phyloP scores from a whole-genome alignment of 1,140 invertebrate genomes.

The Platorchestia sp. region DNA sequence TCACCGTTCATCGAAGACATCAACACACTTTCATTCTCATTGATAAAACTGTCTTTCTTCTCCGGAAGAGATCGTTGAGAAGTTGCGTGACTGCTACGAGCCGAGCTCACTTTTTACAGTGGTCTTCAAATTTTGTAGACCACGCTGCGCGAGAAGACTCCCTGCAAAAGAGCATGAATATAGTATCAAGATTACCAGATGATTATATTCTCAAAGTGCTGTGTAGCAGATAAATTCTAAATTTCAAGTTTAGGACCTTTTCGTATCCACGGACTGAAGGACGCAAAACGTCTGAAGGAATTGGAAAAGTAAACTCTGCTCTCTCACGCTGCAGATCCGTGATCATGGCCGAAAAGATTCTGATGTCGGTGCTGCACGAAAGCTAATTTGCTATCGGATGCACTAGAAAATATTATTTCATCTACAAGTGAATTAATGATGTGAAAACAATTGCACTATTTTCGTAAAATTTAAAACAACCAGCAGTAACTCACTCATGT shows the following conservation, averaged over 20 bases:
- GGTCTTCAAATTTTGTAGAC: slow-evolving; percentile 9
- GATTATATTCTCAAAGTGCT: not conserved
- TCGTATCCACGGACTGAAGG: no score
- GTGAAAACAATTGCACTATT: no score
- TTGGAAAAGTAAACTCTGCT: not conserved
- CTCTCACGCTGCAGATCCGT: no score
- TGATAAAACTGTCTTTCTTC: not conserved
- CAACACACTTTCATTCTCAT: no score
- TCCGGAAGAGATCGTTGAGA: not conserved
- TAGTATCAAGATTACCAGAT: not conserved
- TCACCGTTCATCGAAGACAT: not conserved
- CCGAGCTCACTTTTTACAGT: not conserved
- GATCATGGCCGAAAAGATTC: no score
- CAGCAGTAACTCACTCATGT: no score
- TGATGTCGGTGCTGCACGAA: no score
- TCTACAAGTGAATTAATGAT: no score
- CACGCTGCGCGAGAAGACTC: not conserved
- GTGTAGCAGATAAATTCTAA: not conserved
- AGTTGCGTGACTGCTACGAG: not conserved
- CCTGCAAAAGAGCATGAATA: not conserved
- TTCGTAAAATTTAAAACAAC: no score
- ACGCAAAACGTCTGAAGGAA: not conserved
- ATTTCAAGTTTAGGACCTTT: not conserved
- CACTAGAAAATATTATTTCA: no score
- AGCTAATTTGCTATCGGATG: no score